These are phyloP conservation scores for Cyanocitta stelleri DNA, from an alignment of 2,113 vertebrate species.

Conservation along the genomic window DNA sequence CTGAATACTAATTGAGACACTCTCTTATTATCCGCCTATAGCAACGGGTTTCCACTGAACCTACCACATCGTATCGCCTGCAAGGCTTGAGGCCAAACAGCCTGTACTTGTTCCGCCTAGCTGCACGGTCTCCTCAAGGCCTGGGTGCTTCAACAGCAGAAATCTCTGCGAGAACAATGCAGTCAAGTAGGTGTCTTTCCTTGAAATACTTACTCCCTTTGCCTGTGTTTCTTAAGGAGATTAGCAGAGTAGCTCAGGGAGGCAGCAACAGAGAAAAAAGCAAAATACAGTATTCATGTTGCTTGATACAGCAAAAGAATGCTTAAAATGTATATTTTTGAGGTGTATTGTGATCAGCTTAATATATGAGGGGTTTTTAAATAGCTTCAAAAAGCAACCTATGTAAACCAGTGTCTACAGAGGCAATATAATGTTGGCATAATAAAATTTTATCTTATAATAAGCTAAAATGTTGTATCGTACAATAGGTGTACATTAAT, in stretches of 20 bases:
- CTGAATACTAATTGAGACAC: background rate
- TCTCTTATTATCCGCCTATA: slow-evolving; percentile 52
- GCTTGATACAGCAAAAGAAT: background rate
- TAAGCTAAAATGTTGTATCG: background rate
- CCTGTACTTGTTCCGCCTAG: slow-evolving; percentile 91
- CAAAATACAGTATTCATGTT: background rate
- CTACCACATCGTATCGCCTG: slow-evolving; percentile 86
- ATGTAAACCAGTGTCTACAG: background rate
- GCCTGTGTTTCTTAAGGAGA: background rate
- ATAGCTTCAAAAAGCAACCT: background rate
- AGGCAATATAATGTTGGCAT: background rate
- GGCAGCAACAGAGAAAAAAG: background rate
- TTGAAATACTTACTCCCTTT: slow-evolving; percentile 40
- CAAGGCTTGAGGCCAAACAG: slow-evolving; percentile 96
- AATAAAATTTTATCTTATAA: background rate
- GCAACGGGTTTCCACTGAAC: slow-evolving; percentile 90
- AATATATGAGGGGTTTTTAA: background rate
- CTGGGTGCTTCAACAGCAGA: slow-evolving; percentile 93
- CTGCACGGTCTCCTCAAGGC: slow-evolving; percentile 92
- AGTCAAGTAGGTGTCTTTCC: slow-evolving; percentile 98
- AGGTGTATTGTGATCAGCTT: background rate
- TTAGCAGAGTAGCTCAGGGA: background rate
- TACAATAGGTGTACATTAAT: background rate
- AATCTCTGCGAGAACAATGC: slow-evolving; percentile 94
- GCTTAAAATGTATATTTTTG: background rate